Evolutionary conservation across 2,797 vertebrate species (phyloP), one percentile per base, ranked within the genome.

Genomic region (Gobionotothen gibberifrons): DNA sequence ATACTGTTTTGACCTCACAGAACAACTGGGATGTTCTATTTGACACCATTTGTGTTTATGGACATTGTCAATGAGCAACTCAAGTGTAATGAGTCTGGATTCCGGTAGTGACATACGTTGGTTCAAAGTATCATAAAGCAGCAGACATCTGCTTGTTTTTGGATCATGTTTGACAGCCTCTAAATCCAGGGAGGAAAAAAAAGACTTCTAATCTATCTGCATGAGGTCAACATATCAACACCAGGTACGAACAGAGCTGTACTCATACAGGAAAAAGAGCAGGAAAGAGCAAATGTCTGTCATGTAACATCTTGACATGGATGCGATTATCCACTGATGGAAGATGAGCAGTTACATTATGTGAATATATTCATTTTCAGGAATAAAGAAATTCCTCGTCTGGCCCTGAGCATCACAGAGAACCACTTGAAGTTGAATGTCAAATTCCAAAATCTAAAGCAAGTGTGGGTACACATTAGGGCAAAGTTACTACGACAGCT

Each of bases 41-140:
- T 42, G 40, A 42, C 10, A 42, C 40, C 32, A 36, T 36, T 8
- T 13, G 40, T 42, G 39, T 40, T 40, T 40, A 42, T 42, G 40
- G 7, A 36, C 32, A 15, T 52, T 19, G 46, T 74, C 68, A 63
- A 58, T 49, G 47, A 79, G 64, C 58, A 89, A 81, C 67, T 75
- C 29, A 29, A 40, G 58, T 79, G 68, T 52, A 81, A 85, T 84
- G 79, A 61, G 72, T 76, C 62, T 70, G 71, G 16, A 66, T 47
- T 46, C 39, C 7, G 66, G 29, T 16, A 60, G 51, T 78, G 76
- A 81, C 14, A 39, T 83, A 70, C 79, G 46, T 19, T 36, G 61
- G 26, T 74, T 76, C 40, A 78, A 69, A 60, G 16, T 43, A 29
- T 22, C 47, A 46, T 36, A 19, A 59, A 59, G 32, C 44, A 52